Evolutionary conservation across 2,797 vertebrate genomes (phyloP), one percentile per base, ranked within the genome.

Genomic region (Eulemur mongoz): DNA sequence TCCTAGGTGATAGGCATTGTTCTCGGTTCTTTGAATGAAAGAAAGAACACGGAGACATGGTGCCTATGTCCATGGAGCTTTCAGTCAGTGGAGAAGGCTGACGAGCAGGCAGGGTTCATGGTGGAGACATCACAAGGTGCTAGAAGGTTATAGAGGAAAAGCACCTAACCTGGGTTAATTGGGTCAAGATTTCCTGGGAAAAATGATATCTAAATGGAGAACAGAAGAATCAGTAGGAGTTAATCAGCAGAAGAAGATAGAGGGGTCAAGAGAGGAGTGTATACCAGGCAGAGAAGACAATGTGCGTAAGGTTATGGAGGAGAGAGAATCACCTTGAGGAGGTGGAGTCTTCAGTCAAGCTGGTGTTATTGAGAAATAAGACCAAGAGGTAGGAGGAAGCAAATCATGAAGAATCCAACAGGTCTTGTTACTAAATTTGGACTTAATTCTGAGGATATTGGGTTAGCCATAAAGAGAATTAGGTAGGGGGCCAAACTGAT

Each of bases 381-480:
- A 50, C 35, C 18, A 78, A 86, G 57, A 61, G 22, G 30, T 45
- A 59, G 45, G 25, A 69, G 52, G 61, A 88, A 57, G 61, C 23
- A 84, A 57, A 38, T 90, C 50, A 70, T 76, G 76, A 83, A 91
- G 75, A 45, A 23, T 57, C 15, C 85, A 13, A 40, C 11, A 48
- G 38, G 38, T 93, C 75, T 85, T 45, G 11, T 70, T 93, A 78
- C n/a, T 92, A 50, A 23, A 54, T 93, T 93, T 90, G 65, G 72
- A 72, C 48, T 92, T 63, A 80, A 80, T 75, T 84, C 38, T 75
- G 59, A 95, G 89, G 32, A 40, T 89, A 12, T 43, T 65, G 32
- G 32, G 32, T 87, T 87, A 88, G 57, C 48, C 18, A 22, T 69
- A 61, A 89, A 82, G 83, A 80, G 48, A 93, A 88, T 30, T 93